Evolutionary conservation across 2,797 vertebrate genomes (phyloP).

Genomic region (Urocyon cinereoargenteus): DNA sequence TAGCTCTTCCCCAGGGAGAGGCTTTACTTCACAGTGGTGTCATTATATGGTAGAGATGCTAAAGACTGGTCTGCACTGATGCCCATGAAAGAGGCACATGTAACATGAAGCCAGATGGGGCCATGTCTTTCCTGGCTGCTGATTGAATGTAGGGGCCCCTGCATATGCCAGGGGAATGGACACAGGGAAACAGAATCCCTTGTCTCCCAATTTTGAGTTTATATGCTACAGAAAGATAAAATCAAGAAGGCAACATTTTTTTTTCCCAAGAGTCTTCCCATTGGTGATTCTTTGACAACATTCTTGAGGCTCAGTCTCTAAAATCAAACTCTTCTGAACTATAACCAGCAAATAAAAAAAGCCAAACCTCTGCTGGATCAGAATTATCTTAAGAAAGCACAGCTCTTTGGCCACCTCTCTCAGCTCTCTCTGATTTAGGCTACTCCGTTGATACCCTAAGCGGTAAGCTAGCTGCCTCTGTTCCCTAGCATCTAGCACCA

Average conservation of each 20-base stretch:
- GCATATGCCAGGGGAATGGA: not conserved
- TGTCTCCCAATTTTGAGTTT: not conserved
- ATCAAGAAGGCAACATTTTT: not conserved
- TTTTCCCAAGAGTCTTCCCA: not conserved
- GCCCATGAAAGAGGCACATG: not conserved
- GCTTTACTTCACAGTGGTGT: not conserved
- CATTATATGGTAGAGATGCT: not conserved
- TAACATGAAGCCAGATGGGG: not conserved
- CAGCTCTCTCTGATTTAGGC: constrained; percentile 5
- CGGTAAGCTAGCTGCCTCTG: not conserved
- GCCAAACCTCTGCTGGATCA: not conserved
- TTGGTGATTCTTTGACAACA: not conserved
- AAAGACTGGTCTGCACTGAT: not conserved
- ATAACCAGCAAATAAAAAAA: constrained; percentile 25
- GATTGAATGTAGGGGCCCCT: not conserved
- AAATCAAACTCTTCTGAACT: constrained; percentile 8
- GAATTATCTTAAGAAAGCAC: not conserved
- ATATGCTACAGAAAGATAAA: not conserved
- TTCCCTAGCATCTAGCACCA: not conserved
- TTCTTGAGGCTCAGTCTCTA: not conserved
- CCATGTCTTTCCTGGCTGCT: not conserved
- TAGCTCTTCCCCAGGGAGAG: not conserved
- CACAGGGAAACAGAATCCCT: not conserved
- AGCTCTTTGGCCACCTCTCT: constrained; percentile 16
- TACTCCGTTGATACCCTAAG: not conserved